Conservation (phyloP, 2,113 vertebrate genomes). For the Gila orcuttii region DNA sequence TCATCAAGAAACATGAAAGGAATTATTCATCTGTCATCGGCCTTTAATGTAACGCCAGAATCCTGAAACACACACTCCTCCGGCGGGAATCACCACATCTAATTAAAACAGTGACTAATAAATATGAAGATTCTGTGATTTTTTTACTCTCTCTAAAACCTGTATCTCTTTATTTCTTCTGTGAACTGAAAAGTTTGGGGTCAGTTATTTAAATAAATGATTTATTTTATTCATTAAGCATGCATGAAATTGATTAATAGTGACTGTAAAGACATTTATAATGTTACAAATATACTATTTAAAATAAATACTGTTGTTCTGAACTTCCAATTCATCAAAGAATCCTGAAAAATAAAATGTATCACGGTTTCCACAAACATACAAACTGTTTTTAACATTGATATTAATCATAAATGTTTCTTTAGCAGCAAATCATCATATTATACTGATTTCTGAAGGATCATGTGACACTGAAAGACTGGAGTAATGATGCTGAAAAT, state of each 20-base stretch:
- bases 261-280: not conserved
- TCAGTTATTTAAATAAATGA: not conserved
- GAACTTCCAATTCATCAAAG: too few species aligned
- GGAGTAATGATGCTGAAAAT: too few species aligned
- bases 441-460: too few species aligned
- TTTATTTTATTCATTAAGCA: not conserved
- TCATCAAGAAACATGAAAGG: conserved; percentile 65
- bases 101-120: not conserved
- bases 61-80: not conserved
- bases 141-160: not conserved
- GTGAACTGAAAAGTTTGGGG: not conserved
- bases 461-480: too few species aligned
- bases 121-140: not conserved
- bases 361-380: too few species aligned
- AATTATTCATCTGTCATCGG: conserved; percentile 69
- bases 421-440: too few species aligned
- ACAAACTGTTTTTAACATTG: too few species aligned
- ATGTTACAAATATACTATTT: too few species aligned
- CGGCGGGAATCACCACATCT: not conserved
- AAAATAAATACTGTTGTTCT: too few species aligned
- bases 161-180: not conserved
- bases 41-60: conserved; percentile 9
- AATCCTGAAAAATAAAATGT: too few species aligned
- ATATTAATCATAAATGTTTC: too few species aligned
- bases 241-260: not conserved